These are phyloP conservation scores for Diplolepis rosae DNA, from an alignment of 2,888 invertebrate species.

Conservation along the genomic window DNA sequence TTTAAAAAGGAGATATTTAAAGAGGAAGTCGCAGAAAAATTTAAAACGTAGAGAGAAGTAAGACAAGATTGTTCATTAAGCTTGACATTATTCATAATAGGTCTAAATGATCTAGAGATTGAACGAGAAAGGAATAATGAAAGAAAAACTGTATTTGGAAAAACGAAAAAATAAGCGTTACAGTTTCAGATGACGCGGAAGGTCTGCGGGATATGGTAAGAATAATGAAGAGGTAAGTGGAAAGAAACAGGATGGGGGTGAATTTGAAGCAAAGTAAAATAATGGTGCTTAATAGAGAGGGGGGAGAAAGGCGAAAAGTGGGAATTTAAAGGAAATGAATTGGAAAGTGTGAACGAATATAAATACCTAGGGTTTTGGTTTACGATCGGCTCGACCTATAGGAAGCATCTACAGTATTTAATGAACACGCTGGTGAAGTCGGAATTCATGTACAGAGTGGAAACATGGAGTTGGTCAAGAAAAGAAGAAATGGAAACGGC, in stretches of 20 bases:
- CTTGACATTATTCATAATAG: neutral
- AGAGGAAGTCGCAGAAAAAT: neutral
- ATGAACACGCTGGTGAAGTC: slow-evolving; percentile 34
- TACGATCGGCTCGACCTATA: slow-evolving; percentile 5
- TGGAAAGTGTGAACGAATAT: slow-evolving; percentile 36
- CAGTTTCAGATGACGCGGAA: too few species aligned
- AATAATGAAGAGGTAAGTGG: slow-evolving; percentile 16
- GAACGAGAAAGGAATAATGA: too few species aligned
- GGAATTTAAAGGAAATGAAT: slow-evolving; percentile 22
- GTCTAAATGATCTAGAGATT: too few species aligned
- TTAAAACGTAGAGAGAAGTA: neutral
- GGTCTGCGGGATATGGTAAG: slow-evolving; percentile 33
- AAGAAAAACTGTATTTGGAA: too few species aligned
- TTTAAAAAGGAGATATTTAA: neutral
- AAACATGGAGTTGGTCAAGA: slow-evolving; percentile 39
- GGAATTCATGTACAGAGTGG: slow-evolving; percentile 33
- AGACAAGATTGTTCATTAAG: slow-evolving; percentile 10
- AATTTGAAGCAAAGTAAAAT: slow-evolving; percentile 36
- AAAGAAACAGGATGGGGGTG: slow-evolving; percentile 30
- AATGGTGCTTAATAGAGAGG: slow-evolving; percentile 39
- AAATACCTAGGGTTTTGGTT: slow-evolving; percentile 41
- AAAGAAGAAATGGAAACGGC: too few species aligned
- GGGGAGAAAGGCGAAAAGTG: slow-evolving; percentile 28
- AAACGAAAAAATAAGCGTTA: too few species aligned
- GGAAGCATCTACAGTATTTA: slow-evolving; percentile 19